phyloP scores from a whole-genome alignment of 2,888 invertebrate species.

The Dascillus cervinus region DNA sequence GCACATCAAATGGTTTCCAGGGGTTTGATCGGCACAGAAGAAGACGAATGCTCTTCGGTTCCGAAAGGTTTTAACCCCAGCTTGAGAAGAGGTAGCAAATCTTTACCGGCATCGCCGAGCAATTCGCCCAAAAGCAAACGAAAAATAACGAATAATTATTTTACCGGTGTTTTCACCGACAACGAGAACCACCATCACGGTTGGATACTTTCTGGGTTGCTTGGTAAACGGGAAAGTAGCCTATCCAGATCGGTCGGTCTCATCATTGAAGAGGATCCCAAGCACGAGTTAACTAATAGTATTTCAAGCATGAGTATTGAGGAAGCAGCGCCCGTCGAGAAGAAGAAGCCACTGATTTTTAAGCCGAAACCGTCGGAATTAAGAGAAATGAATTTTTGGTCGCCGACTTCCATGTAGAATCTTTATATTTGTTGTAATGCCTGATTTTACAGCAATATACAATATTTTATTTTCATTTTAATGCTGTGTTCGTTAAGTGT shows the following conservation, averaged over 20 bases:
- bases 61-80: conserved; percentile 37
- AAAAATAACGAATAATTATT: conserved; percentile 50
- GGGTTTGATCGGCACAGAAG: conserved; percentile 27
- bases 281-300: conserved; percentile 12
- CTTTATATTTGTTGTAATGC: too few relatives aligned
- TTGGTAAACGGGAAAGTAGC: conserved; percentile 57
- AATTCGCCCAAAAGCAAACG: conserved; percentile 52
- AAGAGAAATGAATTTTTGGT: conserved; percentile 80
- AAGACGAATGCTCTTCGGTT: conserved; percentile 26
- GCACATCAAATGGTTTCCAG: conserved; percentile 53
- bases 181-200: conserved; percentile 45
- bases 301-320: conserved; percentile 29
- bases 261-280: conserved; percentile 52
- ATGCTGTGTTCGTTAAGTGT: too few relatives aligned
- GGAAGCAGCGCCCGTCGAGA: conserved; percentile 36
- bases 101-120: conserved; percentile 59
- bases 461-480: too few relatives aligned
- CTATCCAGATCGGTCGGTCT: conserved; percentile 49
- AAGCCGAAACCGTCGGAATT: conserved; percentile 62
- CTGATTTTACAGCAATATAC: too few relatives aligned
- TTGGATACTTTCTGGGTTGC: conserved; percentile 56
- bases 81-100: conserved; percentile 58
- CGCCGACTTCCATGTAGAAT: conserved; percentile 76
- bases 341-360: conserved; percentile 31
- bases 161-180: conserved; percentile 46